Base-by-base conservation (phyloP, 2,113 vertebrate genomes). In the Labeo rohita region DNA sequence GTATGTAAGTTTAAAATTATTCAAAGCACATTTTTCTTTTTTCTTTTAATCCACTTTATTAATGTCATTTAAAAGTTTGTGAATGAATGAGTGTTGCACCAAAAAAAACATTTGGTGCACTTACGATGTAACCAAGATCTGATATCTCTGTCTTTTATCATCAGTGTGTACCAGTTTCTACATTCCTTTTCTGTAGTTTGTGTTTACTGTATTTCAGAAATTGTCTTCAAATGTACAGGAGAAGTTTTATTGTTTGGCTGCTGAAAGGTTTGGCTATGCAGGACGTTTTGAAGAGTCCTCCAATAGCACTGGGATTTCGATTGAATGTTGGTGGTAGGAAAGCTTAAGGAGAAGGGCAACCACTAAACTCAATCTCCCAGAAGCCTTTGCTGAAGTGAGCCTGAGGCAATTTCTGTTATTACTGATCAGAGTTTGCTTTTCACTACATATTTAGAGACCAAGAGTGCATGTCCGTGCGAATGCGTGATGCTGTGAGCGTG, bases 381-480 rank as follows among this genome's bases (percentile, higher is more conserved):
- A 91, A 85, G 91, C 83, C 90, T 93, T 93, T 93, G 93, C 92
- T 93, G 74, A 86, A 91, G 91, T 91, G 90, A 93, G 91, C 92
- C 92, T 89, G 89, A 92, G 90, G 80, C 85, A 59, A 85, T 88
- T 68, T 65, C 83, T 84, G 49, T 87, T 88, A 28, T 85, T 39
- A 87, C 81, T 87, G 70, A 72, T 56, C 72, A 59, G 75, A 81
- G 49, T 47, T 52, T 73, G 43, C 72, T 70, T 59, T 65, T 23
- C 63, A 72, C 59, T 74, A 88, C 84, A 80, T 72, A 72, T 50
- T 63, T 54, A 52, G 80, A 72, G 84, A 61, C 79, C 74, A 73
- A 15, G 34, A 54, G 56, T 83, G 68, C 70, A 36, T 70, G 68
- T 54, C 21, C 15, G 81, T 54, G 63, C 76, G 66, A 74, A 54